phyloP scores from a whole-genome alignment of 2,888 invertebrate genomes.

The Pecten maximus region DNA sequence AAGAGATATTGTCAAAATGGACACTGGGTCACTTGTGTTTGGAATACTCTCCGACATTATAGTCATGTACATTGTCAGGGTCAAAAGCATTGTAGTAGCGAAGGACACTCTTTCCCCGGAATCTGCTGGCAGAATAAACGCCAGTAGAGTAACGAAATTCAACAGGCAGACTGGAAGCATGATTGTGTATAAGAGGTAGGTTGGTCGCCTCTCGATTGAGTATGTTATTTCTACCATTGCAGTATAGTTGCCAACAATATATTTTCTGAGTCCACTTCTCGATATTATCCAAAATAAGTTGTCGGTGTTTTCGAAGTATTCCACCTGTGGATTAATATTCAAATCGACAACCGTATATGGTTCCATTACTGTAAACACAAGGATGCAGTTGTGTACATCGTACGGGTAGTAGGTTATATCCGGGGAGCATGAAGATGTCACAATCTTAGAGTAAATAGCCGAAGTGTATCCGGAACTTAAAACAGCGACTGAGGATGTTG shows the following conservation, averaged over 20 bases:
- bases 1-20: neutral
- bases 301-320: neutral
- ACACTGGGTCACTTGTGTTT: neutral
- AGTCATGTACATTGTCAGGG: conserved; percentile 10
- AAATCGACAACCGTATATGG: neutral
- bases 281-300: neutral
- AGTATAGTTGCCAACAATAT: neutral
- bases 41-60: conserved; percentile 18
- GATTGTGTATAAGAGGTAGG: neutral
- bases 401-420: neutral
- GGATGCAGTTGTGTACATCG: neutral
- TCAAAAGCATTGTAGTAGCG: conserved; percentile 4
- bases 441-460: neutral
- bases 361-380: neutral
- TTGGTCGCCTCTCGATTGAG: neutral
- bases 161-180: neutral
- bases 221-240: neutral
- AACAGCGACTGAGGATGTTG: neutral
- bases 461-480: neutral
- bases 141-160: neutral
- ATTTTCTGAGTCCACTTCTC: neutral
- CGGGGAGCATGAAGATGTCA: neutral
- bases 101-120: neutral
- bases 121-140: neutral
- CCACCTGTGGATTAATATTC: neutral